A percentile compares a stretch with the other conserved stretches of the same genome.
Conservation (phyloP, 2,113 vertebrate genomes). For the Octodon degus region DNA sequence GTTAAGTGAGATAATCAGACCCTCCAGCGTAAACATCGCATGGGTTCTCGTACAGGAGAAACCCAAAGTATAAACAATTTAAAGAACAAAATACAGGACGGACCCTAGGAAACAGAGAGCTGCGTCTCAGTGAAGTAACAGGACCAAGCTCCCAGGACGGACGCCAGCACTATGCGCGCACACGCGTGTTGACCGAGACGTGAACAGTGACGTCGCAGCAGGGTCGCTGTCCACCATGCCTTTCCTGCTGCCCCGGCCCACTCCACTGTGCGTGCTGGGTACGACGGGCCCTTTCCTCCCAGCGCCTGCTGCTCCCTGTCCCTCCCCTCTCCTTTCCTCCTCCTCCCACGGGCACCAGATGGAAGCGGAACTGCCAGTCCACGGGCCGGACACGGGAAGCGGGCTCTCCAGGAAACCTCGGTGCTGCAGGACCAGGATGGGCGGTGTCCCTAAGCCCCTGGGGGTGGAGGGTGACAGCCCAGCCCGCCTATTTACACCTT, state of each 20-base stretch:
- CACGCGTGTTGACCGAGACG: neutral
- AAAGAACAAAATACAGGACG: neutral
- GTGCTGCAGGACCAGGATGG: neutral
- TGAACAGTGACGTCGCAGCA: neutral
- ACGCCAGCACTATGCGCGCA: too few species aligned
- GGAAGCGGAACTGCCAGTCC: neutral
- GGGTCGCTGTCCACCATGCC: accelerated
- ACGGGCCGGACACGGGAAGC: neutral
- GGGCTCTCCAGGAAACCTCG: neutral
- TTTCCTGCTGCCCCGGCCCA: accelerated
- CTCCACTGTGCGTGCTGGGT: accelerated
- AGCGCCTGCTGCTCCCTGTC: neutral
- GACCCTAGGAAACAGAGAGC: neutral
- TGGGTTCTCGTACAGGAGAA: neutral
- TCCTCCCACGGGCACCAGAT: neutral
- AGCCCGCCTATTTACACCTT: accelerated
- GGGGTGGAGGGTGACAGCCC: neutral
- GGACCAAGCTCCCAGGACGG: neutral
- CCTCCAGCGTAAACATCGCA: neutral
- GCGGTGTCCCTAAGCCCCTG: neutral
- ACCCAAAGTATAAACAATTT: neutral
- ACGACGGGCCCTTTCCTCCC: accelerated
- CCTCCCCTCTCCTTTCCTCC: neutral
- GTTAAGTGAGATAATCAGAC: neutral
- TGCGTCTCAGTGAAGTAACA: too few species aligned